Evolutionary conservation across 2,888 invertebrate species (phyloP).

Genomic region (Tolmerus cingulatus): DNA sequence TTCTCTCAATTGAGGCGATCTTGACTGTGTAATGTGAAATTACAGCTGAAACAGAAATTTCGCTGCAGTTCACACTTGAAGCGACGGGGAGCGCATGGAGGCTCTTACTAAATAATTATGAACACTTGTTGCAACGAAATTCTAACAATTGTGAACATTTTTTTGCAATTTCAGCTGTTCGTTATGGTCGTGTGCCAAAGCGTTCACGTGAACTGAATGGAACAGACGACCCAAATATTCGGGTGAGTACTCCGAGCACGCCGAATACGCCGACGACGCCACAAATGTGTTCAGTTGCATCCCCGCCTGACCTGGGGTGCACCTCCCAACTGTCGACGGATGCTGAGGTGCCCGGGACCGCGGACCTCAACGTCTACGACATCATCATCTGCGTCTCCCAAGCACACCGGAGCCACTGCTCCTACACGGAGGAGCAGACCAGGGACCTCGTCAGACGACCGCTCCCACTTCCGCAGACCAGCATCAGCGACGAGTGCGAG

Average conservation of each 20-base stretch:
- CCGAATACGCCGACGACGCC: conserved; percentile 66
- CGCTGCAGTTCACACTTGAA: neutral
- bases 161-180: conserved; percentile 75
- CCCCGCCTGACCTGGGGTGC: conserved; percentile 62
- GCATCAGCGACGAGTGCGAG: conserved; percentile 55
- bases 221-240: conserved; percentile 56
- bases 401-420: conserved; percentile 88
- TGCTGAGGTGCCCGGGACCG: conserved; percentile 65
- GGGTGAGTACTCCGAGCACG: conserved; percentile 62
- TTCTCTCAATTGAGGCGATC: neutral
- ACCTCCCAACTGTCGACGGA: conserved; percentile 58
- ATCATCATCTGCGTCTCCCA: conserved; percentile 80
- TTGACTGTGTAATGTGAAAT: neutral
- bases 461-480: conserved; percentile 68
- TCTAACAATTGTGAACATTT: neutral
- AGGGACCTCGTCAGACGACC: conserved; percentile 75
- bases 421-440: conserved; percentile 86
- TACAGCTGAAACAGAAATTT: neutral
- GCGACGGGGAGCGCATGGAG: neutral
- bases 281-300: conserved; percentile 64
- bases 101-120: neutral
- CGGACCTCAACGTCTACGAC: conserved; percentile 77
- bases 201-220: conserved; percentile 81
- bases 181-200: conserved; percentile 96
- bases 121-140: neutral